Percentiles rank a stretch among this genome's conserved stretches.
phyloP scores from a whole-genome alignment of 2,797 vertebrate genomes.

The Austrolebias charrua region DNA sequence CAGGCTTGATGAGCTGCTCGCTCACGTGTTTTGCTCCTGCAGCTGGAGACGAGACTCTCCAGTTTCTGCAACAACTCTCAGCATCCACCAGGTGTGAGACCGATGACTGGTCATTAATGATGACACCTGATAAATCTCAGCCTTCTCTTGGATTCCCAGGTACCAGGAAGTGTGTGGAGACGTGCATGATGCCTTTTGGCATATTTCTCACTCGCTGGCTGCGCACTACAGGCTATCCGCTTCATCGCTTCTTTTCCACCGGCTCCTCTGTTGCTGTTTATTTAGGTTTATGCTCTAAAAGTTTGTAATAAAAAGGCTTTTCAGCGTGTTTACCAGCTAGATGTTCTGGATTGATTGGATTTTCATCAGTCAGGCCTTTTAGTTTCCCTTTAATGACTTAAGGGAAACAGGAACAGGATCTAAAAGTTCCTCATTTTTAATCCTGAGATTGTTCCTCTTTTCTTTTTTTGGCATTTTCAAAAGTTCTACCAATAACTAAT shows the following conservation, averaged over 20 bases:
- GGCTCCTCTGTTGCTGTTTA: conserved; percentile 4
- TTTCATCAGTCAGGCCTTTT: background rate
- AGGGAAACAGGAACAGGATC: conserved; percentile 7
- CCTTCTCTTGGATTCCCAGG: conserved; percentile 57
- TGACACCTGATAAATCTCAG: conserved; percentile 55
- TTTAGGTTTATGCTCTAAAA: conserved; percentile 33
- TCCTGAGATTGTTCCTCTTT: conserved; percentile 26
- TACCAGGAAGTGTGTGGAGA: conserved; percentile 52
- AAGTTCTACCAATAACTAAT: background rate
- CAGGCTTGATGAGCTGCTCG: conserved; percentile 2
- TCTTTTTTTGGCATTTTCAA: conserved; percentile 17
- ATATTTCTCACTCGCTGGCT: conserved; percentile 20
- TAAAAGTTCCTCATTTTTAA: conserved; percentile 18
- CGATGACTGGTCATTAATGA: conserved; percentile 73
- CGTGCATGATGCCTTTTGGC: conserved; percentile 26
- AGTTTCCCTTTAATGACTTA: conserved; percentile 37
- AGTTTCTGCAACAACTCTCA: conserved; percentile 71
- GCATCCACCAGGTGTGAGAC: conserved; percentile 54
- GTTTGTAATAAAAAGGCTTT: conserved; percentile 16
- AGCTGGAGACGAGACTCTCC: conserved; percentile 82
- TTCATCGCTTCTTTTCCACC: conserved; percentile 28
- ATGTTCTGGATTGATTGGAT: conserved; percentile 12
- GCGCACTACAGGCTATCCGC: conserved; percentile 14
- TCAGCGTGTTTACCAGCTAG: conserved; percentile 11
- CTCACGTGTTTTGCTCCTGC: conserved; percentile 72